A percentile compares a stretch with the other conserved stretches of the same genome.
Conservation (phyloP, 1,140 invertebrate species). For the Drosophila santomea region DNA sequence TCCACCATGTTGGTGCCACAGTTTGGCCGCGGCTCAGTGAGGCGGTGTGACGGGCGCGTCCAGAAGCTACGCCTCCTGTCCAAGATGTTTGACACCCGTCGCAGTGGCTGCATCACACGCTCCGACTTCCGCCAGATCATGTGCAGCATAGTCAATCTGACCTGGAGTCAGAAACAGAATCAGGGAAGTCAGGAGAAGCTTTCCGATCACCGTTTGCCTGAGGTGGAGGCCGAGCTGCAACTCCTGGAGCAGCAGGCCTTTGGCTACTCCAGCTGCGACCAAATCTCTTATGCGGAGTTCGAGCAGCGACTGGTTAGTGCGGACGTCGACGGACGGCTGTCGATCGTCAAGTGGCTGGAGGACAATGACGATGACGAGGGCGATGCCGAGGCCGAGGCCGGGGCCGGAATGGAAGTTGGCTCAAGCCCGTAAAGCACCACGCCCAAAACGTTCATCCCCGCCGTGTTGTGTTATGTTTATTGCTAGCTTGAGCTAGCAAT, state of each 20-base stretch:
- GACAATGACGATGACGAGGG: neutral
- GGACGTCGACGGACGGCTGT: conserved; percentile 29
- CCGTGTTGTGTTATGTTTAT: neutral
- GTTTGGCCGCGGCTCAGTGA: neutral
- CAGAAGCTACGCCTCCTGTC: conserved; percentile 49
- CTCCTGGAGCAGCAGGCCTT: conserved; percentile 49
- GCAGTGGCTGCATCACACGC: conserved; percentile 25
- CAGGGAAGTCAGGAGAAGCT: neutral
- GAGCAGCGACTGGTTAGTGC: conserved; percentile 26
- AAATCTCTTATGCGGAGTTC: conserved; percentile 40
- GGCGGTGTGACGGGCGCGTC: conserved; percentile 5
- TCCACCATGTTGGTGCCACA: conserved; percentile 45
- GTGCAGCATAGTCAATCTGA: conserved; percentile 6
- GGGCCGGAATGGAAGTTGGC: neutral
- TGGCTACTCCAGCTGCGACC: neutral
- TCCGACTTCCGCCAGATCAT: conserved; percentile 43
- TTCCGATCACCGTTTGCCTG: neutral
- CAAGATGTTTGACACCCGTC: conserved; percentile 45
- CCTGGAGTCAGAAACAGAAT: too few relatives aligned
- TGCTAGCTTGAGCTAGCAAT: too few relatives aligned
- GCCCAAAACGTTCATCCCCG: neutral
- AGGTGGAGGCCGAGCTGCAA: conserved; percentile 35
- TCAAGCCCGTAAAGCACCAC: neutral
- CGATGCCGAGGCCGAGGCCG: neutral
- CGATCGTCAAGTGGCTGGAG: conserved; percentile 52